A percentile compares a stretch with the other conserved stretches of the same genome.
Evolutionary conservation across 1,140 invertebrate species (phyloP).

Genomic region (Drosophila lacteicornis): DNA sequence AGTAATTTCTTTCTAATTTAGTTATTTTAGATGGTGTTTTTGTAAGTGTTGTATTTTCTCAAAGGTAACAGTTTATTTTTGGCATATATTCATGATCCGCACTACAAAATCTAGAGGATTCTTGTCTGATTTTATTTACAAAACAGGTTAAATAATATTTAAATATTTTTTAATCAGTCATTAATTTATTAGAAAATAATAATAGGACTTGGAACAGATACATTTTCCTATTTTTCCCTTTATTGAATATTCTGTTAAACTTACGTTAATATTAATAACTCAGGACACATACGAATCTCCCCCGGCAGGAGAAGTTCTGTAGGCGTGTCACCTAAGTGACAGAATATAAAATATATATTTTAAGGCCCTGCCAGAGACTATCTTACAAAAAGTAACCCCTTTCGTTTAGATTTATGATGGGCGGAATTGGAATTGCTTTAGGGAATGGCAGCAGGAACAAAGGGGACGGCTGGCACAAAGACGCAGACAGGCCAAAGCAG

Average conservation of each 20-base stretch:
- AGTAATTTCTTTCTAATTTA: too few relatives aligned
- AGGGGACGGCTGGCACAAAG: conserved; percentile 9
- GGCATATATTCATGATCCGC: too few relatives aligned
- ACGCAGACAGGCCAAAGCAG: conserved; percentile 34
- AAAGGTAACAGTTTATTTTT: too few relatives aligned
- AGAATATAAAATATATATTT: conserved; percentile 66
- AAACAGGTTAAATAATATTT: too few relatives aligned
- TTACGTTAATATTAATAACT: background rate
- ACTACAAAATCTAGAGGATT: too few relatives aligned
- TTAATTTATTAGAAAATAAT: too few relatives aligned
- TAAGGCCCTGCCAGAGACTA: conserved; percentile 38
- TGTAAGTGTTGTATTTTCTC: too few relatives aligned
- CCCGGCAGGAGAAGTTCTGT: conserved; percentile 21
- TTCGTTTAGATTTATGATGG: conserved; percentile 72
- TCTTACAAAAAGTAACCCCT: conserved; percentile 66
- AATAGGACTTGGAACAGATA: too few relatives aligned
- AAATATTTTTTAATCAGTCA: too few relatives aligned
- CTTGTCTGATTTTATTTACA: too few relatives aligned
- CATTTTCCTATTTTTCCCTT: too few relatives aligned
- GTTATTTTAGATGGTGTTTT: too few relatives aligned
- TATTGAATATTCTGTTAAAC: conserved; percentile 2
- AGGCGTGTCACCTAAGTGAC: conserved; percentile 60
- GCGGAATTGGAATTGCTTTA: conserved; percentile 40
- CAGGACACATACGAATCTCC: background rate
- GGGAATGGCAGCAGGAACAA: conserved; percentile 29